phyloP scores from a whole-genome alignment of 92 coral and sea anemone genomes.

The Metridium senile region DNA sequence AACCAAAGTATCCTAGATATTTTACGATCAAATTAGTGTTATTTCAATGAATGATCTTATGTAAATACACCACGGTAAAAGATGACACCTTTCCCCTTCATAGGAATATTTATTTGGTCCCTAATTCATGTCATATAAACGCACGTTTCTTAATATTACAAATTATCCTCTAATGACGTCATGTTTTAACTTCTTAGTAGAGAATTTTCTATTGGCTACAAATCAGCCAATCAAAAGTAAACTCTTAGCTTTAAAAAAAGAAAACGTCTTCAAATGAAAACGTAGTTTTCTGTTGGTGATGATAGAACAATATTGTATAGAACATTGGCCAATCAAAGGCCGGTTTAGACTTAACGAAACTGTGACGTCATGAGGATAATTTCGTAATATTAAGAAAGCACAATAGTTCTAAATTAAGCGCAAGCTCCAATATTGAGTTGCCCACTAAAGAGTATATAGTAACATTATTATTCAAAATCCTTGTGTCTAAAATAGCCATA shows the following conservation, averaged over 20 bases:
- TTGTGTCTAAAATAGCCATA: background rate
- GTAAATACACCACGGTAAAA: background rate
- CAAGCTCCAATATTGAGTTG: background rate
- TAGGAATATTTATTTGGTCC: background rate
- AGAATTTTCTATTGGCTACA: background rate
- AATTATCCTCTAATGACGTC: background rate
- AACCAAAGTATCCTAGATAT: background rate
- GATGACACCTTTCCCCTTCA: background rate
- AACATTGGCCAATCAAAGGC: background rate
- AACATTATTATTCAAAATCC: no score
- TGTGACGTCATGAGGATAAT: background rate
- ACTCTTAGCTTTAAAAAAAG: no score
- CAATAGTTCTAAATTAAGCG: background rate
- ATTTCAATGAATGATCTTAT: background rate
- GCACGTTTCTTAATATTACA: background rate
- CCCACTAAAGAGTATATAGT: background rate
- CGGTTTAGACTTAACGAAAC: background rate
- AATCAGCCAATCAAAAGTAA: background rate
- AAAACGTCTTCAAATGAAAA: no score
- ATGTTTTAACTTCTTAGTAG: no score
- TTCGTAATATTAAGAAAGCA: background rate
- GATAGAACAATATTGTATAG: no score
- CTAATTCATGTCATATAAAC: background rate
- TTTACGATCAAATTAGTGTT: background rate
- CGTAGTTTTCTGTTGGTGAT: no score